A percentile compares a stretch with the other conserved stretches of the same genome.
Evolutionary conservation across 2,888 invertebrate genomes (phyloP).

Genomic region (Hedychridium roseum): DNA sequence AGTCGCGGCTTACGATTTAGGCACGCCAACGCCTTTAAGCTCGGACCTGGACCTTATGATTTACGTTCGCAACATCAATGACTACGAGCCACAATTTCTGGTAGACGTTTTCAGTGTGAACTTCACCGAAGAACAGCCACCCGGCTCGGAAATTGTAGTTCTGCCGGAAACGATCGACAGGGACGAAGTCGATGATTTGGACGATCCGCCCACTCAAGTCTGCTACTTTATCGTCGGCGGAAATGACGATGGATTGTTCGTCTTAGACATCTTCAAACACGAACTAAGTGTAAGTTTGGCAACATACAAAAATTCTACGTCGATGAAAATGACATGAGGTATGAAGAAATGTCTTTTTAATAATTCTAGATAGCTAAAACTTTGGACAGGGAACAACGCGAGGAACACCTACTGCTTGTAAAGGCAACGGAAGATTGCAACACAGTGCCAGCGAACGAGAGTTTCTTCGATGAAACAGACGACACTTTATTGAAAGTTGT

Average conservation of each 20-base stretch:
- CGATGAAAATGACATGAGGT: not conserved
- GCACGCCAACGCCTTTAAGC: conserved; percentile 84
- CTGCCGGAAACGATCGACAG: conserved; percentile 85
- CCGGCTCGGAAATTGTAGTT: conserved; percentile 73
- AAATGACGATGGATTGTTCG: conserved; percentile 77
- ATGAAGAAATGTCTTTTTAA: not conserved
- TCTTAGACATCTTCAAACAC: conserved; percentile 77
- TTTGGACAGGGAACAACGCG: conserved; percentile 78
- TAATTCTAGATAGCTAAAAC: conserved; percentile 66
- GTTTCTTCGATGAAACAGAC: conserved; percentile 68
- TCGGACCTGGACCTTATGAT: conserved; percentile 88
- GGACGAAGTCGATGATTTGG: conserved; percentile 84
- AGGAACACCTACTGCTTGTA: conserved; percentile 75
- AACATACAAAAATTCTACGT: not conserved
- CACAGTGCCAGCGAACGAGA: conserved; percentile 68
- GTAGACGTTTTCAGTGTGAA: conserved; percentile 76
- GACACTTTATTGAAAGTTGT: conserved; percentile 77
- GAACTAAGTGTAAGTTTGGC: conserved; percentile 68
- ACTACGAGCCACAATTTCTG: conserved; percentile 87
- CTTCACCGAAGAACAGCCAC: conserved; percentile 71
- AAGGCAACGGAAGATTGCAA: conserved; percentile 87
- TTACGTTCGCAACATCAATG: conserved; percentile 88
- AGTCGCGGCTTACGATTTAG: conserved; percentile 90
- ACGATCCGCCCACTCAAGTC: conserved; percentile 83
- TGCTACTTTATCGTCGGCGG: conserved; percentile 93